phyloP scores from a whole-genome alignment of 2,888 invertebrate genomes.

The Rhimphoctona megacephalus region DNA sequence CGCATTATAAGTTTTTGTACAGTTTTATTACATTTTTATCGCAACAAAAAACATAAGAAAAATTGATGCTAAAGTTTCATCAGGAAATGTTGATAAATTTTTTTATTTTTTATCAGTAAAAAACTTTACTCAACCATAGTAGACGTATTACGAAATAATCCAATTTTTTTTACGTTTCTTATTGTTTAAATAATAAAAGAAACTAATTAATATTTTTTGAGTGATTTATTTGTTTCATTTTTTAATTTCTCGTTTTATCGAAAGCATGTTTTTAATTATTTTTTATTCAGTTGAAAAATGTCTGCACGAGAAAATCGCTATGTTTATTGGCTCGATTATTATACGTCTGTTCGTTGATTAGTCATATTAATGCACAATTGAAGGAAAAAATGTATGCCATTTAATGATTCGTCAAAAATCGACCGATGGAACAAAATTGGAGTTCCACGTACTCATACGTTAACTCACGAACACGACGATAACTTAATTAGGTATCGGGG shows the following conservation, averaged over 20 bases:
- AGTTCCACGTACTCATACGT: background rate
- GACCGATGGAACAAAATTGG: background rate
- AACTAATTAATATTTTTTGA: background rate
- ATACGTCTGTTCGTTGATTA: too few species aligned
- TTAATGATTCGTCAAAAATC: slow-evolving; percentile 30
- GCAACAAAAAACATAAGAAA: background rate
- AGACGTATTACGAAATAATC: background rate
- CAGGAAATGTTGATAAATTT: background rate
- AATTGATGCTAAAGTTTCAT: background rate
- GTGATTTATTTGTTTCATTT: background rate
- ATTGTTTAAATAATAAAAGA: background rate
- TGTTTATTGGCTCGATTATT: too few species aligned
- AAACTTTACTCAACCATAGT: background rate
- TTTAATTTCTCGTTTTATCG: background rate
- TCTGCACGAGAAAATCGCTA: too few species aligned
- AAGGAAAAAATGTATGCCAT: slow-evolving; percentile 1
- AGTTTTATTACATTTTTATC: slow-evolving; percentile 13
- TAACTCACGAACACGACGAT: background rate
- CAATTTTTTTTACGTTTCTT: background rate
- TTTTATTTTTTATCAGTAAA: background rate
- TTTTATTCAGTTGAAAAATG: too few species aligned
- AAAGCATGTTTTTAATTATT: too few species aligned
- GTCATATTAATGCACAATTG: too few species aligned
- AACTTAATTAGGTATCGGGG: slow-evolving; percentile 9
- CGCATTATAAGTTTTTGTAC: background rate